Evolutionary conservation across 2,888 invertebrate genomes (phyloP).

Genomic region (Hedychridium roseum): DNA sequence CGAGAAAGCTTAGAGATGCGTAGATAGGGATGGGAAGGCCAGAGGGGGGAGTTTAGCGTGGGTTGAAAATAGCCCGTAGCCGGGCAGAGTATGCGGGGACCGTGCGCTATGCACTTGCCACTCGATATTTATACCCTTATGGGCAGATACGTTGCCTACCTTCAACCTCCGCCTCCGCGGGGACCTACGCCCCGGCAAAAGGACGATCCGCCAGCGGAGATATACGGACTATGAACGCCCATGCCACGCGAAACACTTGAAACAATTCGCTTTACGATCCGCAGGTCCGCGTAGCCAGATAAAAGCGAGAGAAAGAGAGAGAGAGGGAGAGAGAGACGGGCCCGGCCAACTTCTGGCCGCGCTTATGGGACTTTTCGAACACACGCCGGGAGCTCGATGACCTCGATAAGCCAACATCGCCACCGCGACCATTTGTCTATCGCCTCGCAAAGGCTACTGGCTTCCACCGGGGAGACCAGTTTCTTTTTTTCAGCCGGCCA

Average conservation of each 20-base stretch:
- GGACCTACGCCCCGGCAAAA: slow-evolving; percentile 7
- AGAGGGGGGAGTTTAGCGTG: slow-evolving; percentile 36
- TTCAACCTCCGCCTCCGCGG: slow-evolving; percentile 5
- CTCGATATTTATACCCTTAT: slow-evolving; percentile 51
- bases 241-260: slow-evolving; percentile 12
- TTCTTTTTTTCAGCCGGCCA: too few relatives aligned
- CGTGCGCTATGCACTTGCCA: slow-evolving; percentile 52
- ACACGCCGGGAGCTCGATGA: slow-evolving; percentile 14
- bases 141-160: slow-evolving; percentile 21
- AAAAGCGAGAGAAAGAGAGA: neutral
- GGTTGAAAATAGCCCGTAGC: slow-evolving; percentile 51
- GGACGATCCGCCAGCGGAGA: slow-evolving; percentile 13
- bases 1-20: slow-evolving; percentile 11
- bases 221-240: slow-evolving; percentile 7
- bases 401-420: slow-evolving; percentile 9
- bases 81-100: slow-evolving; percentile 48
- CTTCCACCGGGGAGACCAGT: too few relatives aligned
- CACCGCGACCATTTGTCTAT: slow-evolving; percentile 5
- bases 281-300: neutral
- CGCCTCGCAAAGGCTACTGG: neutral
- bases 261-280: slow-evolving; percentile 28
- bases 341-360: neutral
- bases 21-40: too few relatives aligned
- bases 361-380: slow-evolving; percentile 1
- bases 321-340: neutral